phyloP scores from a whole-genome alignment of 2,113 vertebrate species.

The Isichthys henryi region DNA sequence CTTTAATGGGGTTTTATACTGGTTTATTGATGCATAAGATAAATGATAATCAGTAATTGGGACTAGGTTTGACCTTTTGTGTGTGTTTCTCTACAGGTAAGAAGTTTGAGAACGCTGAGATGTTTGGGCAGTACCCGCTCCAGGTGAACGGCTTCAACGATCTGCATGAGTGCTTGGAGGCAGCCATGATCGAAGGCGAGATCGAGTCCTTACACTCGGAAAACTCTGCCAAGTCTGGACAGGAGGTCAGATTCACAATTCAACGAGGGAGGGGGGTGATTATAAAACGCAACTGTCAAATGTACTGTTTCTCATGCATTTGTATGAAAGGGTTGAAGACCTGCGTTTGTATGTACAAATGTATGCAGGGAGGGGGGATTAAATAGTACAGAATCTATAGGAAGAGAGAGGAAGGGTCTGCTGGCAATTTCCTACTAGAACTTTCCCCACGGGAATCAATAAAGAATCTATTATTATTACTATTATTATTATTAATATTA shows the following conservation, averaged over 20 bases:
- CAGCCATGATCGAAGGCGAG: slow-evolving; percentile 96
- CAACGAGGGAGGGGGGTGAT: background rate
- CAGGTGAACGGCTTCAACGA: slow-evolving; percentile 98
- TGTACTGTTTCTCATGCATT: background rate
- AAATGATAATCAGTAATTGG: background rate
- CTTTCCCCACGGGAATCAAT: background rate
- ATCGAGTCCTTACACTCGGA: slow-evolving; percentile 94
- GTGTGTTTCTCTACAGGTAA: slow-evolving; percentile 67
- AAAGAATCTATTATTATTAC: no score
- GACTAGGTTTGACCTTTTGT: background rate
- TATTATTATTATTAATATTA: no score
- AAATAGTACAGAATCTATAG: background rate
- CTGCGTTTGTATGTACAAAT: background rate
- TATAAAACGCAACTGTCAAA: background rate
- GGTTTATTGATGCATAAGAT: background rate
- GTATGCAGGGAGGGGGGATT: background rate
- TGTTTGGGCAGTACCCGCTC: slow-evolving; percentile 97
- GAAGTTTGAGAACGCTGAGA: slow-evolving; percentile 97
- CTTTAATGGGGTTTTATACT: background rate
- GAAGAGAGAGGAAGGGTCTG: background rate
- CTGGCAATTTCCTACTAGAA: background rate
- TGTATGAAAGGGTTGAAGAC: background rate
- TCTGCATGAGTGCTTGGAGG: slow-evolving; percentile 95
- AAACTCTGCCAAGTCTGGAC: slow-evolving; percentile 83
- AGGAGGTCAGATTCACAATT: slow-evolving; percentile 53